Conservation (phyloP, 2,797 vertebrate genomes). For the Centroberyx gerrardi region DNA sequence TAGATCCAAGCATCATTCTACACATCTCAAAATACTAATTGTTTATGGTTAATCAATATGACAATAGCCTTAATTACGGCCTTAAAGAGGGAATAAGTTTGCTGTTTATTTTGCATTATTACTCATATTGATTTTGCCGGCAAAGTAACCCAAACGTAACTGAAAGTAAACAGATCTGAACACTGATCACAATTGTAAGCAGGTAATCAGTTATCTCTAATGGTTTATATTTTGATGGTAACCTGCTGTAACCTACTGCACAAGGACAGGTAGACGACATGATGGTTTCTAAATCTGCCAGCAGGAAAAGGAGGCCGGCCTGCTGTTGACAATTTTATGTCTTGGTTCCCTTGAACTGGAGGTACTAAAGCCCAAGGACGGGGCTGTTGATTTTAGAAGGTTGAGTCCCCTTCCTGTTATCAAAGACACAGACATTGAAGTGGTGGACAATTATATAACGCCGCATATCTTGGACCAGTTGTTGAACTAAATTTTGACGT, state of each 20-base stretch:
- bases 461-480: constrained; percentile 25
- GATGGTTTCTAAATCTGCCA: neutral
- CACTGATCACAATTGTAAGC: neutral
- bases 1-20: neutral
- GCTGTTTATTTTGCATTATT: neutral
- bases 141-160: too few relatives aligned
- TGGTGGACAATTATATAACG: constrained; percentile 53
- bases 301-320: constrained; percentile 27
- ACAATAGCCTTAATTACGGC: neutral
- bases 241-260: neutral
- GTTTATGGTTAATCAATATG: neutral
- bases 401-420: constrained; percentile 60
- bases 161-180: neutral
- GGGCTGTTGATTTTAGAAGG: constrained; percentile 52
- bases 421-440: constrained; percentile 39
- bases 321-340: constrained; percentile 15
- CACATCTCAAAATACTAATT: neutral
- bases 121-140: too few relatives aligned
- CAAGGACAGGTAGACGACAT: too few relatives aligned
- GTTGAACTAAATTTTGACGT: neutral
- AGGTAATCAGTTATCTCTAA: neutral
- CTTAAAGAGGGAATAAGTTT: neutral
- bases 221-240: neutral
- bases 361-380: constrained; percentile 38
- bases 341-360: constrained; percentile 39